Conservation (phyloP, 1,140 invertebrate genomes). For the Procambarus clarkii region DNA sequence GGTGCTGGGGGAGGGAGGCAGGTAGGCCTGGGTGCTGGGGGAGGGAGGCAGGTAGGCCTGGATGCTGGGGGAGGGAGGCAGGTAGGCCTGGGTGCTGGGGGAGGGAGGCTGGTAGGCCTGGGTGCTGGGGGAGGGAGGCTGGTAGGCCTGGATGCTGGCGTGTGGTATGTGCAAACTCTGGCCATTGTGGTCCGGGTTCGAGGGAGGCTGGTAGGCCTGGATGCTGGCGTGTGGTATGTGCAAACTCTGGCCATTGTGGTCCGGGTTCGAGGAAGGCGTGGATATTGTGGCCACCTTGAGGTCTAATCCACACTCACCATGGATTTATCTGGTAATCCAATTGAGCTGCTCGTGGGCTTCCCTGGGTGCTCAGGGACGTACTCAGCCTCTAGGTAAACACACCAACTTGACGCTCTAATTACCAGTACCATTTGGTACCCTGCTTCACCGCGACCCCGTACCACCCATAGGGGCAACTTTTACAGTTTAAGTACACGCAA, state of each 20-base stretch:
- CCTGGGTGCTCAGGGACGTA: background rate
- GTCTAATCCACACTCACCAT: conserved; percentile 13
- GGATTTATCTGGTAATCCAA: conserved; percentile 34
- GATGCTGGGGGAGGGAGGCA: too few relatives aligned
- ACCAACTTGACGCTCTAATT: background rate
- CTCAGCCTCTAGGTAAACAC: background rate
- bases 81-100: too few relatives aligned
- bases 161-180: conserved; percentile 23
- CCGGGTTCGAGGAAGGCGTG: background rate
- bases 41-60: too few relatives aligned
- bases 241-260: conserved; percentile 1
- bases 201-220: background rate
- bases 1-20: too few relatives aligned
- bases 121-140: background rate
- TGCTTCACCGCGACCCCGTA: too few relatives aligned
- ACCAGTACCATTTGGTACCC: background rate
- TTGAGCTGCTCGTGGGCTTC: background rate
- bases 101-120: too few relatives aligned
- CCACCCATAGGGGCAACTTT: too few relatives aligned
- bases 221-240: conserved; percentile 14
- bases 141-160: background rate
- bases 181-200: background rate
- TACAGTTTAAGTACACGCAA: too few relatives aligned
- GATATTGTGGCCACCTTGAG: conserved; percentile 8
- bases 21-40: too few relatives aligned